Evolutionary conservation across 2,888 invertebrate genomes (phyloP).

Genomic region (Phengaris alcon): DNA sequence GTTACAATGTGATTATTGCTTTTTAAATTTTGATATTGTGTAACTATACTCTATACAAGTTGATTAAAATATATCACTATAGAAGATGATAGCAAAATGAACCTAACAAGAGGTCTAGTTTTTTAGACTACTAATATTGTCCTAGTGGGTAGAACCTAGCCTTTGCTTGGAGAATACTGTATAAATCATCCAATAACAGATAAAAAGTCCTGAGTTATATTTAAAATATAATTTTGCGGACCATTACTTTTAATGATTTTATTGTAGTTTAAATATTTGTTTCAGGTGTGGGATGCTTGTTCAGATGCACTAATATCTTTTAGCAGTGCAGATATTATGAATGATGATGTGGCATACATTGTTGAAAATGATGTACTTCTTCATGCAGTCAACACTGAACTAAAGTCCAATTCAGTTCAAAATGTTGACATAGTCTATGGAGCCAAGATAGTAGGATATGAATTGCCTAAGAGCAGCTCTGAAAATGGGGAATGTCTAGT

Average conservation of each 20-base stretch:
- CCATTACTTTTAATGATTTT: no score
- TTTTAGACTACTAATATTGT: no score
- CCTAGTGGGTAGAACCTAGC: no score
- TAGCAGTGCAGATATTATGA: conserved; percentile 83
- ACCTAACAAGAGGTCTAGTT: no score
- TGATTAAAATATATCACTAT: no score
- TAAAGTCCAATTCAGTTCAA: conserved; percentile 62
- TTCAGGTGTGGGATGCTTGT: conserved; percentile 94
- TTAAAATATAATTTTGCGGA: neutral
- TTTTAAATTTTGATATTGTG: no score
- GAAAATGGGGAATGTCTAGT: conserved; percentile 61
- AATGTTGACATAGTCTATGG: conserved; percentile 85
- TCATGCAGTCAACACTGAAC: conserved; percentile 83
- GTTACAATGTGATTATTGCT: no score
- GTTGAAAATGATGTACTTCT: conserved; percentile 95
- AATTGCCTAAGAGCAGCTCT: conserved; percentile 67
- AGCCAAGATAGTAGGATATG: conserved; percentile 83
- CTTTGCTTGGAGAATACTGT: no score
- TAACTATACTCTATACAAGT: no score
- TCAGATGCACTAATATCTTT: conserved; percentile 94
- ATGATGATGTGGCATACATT: conserved; percentile 91
- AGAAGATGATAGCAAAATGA: no score
- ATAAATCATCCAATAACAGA: no score
- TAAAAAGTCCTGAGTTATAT: no score
- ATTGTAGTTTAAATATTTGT: conserved; percentile 30